A percentile compares a stretch with the other conserved stretches of the same genome.
Conservation (phyloP, 2,113 vertebrate genomes). For the Erpornis zantholeuca region DNA sequence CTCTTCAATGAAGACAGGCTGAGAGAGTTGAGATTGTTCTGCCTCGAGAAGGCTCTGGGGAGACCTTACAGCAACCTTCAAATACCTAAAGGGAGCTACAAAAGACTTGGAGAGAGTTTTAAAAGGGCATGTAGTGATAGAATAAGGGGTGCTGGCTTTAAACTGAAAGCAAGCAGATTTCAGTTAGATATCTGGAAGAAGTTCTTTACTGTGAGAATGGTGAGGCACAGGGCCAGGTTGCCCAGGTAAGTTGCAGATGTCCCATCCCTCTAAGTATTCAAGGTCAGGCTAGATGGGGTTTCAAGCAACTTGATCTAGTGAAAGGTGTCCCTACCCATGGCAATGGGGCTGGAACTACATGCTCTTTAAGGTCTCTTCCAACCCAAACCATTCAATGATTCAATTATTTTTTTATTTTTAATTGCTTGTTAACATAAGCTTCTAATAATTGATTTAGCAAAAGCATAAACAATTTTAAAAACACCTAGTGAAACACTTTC, state of each 20-base stretch:
- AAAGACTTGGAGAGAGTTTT: background rate
- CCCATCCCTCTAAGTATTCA: background rate
- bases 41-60: background rate
- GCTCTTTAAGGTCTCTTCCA: background rate
- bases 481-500: background rate
- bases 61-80: background rate
- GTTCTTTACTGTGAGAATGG: background rate
- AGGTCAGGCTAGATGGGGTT: background rate
- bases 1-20: background rate
- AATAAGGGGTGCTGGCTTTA: background rate
- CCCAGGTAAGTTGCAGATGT: background rate
- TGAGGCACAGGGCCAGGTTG: background rate
- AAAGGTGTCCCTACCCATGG: background rate
- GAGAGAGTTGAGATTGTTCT: background rate
- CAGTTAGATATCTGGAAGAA: background rate
- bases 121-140: background rate
- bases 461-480: background rate
- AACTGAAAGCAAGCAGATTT: background rate
- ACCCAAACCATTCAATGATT: background rate
- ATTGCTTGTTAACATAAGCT: background rate
- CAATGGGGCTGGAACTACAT: fast-evolving
- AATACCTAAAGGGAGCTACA: background rate
- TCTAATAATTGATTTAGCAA: background rate
- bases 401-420: background rate
- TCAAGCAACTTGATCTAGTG: background rate